Evolutionary conservation across 2,888 invertebrate genomes (phyloP), one percentile per base, ranked within the genome.

Genomic region (Cyclophora punctaria): DNA sequence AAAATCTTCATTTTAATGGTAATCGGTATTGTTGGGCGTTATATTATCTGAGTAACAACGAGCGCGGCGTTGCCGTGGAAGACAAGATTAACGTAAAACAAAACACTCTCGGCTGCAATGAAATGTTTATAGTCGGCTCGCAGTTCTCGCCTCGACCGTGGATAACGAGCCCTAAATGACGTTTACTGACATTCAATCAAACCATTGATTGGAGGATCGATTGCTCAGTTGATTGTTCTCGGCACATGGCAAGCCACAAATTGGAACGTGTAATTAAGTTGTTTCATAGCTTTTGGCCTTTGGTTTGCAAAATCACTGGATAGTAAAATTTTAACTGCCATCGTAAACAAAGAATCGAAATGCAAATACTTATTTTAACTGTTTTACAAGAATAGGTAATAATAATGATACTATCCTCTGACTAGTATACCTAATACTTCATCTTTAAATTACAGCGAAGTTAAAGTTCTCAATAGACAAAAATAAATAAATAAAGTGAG

Each of bases 101-200:
- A 69, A 69, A 64, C 61, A 42, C 60, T 62, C 61, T 59, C 64
- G 57, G 56, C 59, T 59, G 67, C 59, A 62, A 50, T 49, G 51
- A 76, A 77, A 73, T 67, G 66, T 82, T 82, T 80, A 80, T 78
- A 69, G 20, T 20, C 20, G 69, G 63, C 72, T 69, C 70, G 37
- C 66, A 60, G 73, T 72, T 78, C 69, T 69, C 75, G 69, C 78
- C 71, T 66, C 59, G 57, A 73, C 72, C 78, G 77, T 77, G 75
- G 73, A 75, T 82, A 82, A 82, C 83, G 80, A 80, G 73, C 73
- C 61, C 67, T 78, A 73, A 83, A 80, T 74, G 76, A 75, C 73
- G 71, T 71, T 76, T 70, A 75, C 75, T 66, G 69, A 73, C 76
- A 71, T 81, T 82, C 78, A 80, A 80, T 82, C 82, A 81, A 73